Percentiles rank a stretch among this genome's conserved stretches.
Evolutionary conservation across 92 coral and sea anemone species (phyloP).

Genomic region (Phenganax stokvisi): DNA sequence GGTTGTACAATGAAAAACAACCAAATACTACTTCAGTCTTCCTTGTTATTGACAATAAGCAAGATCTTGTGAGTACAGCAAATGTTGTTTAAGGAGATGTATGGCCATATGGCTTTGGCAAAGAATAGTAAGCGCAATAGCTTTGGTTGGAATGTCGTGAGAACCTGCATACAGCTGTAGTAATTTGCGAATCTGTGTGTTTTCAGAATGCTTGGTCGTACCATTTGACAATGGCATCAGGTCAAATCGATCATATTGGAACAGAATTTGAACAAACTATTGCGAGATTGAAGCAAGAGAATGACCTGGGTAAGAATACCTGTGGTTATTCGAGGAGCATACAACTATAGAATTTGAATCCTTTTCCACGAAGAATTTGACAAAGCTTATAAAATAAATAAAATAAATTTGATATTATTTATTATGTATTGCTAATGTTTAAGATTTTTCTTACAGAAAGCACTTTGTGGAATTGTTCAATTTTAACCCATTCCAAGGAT

Average conservation of each 20-base stretch:
- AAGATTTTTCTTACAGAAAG: constrained; percentile 51
- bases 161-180: background rate
- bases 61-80: constrained; percentile 53
- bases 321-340: background rate
- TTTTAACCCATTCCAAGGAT: constrained; percentile 76
- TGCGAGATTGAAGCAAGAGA: constrained; percentile 59
- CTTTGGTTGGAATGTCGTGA: no score
- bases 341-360: background rate
- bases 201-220: constrained; percentile 81
- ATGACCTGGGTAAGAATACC: constrained; percentile 61
- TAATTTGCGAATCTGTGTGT: no score
- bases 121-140: no score
- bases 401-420: background rate
- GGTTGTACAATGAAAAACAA: constrained; percentile 65
- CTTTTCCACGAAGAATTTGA: no score
- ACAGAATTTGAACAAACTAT: constrained; percentile 77
- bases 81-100: no score
- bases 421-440: background rate
- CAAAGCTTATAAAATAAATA: no score
- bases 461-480: constrained; percentile 72
- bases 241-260: constrained; percentile 81
- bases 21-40: constrained; percentile 51
- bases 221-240: constrained; percentile 86
- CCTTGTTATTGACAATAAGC: constrained; percentile 69
- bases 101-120: no score